phyloP scores from a whole-genome alignment of 2,797 vertebrate genomes.

The Taeniopygia guttata region DNA sequence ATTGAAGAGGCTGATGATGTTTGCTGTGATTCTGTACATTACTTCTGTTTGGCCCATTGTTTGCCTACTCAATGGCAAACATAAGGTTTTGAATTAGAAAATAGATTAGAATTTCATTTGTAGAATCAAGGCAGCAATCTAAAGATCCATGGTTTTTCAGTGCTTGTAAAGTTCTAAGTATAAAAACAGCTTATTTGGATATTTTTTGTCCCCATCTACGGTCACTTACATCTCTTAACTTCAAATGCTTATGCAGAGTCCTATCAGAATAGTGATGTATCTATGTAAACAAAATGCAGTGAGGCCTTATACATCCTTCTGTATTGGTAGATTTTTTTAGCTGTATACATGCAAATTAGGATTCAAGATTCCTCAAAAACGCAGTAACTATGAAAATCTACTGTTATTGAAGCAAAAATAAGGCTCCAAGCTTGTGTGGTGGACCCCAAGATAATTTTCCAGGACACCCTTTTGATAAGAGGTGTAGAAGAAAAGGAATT shows the following conservation, averaged over 20 bases:
- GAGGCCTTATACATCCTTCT: background rate
- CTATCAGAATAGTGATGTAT: background rate
- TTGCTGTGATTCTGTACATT: background rate
- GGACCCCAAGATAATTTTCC: background rate
- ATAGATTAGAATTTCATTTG: background rate
- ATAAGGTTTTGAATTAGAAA: background rate
- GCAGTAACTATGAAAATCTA: background rate
- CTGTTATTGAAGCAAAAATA: background rate
- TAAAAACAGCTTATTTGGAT: background rate
- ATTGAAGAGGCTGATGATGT: background rate
- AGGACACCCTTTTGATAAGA: background rate
- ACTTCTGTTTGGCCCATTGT: background rate
- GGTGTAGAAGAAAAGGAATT: background rate
- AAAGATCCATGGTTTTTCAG: background rate
- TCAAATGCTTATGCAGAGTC: background rate
- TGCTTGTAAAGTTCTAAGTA: background rate
- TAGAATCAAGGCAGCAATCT: background rate
- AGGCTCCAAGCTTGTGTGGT: background rate
- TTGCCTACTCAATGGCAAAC: background rate
- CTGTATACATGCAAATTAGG: background rate
- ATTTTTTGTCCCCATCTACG: background rate
- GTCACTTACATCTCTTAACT: background rate
- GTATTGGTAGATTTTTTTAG: background rate
- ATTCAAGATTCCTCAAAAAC: background rate
- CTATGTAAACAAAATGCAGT: background rate